Percentiles rank a stretch among this genome's conserved stretches.
These are phyloP conservation scores for Carettochelys insculpta DNA, from an alignment of 2,113 vertebrate genomes.

Conservation along the genomic window DNA sequence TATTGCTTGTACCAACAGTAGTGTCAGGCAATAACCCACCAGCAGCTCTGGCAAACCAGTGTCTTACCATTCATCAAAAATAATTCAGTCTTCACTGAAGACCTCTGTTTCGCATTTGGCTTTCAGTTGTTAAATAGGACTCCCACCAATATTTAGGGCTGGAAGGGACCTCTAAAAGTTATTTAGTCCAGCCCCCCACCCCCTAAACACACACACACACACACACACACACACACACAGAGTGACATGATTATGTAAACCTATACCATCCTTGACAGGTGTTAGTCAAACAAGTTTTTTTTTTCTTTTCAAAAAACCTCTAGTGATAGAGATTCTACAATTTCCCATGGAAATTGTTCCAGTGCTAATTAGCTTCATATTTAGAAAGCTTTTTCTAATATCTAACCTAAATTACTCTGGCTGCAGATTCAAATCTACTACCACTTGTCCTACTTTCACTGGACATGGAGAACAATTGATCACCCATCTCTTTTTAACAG, in stretches of 20 bases:
- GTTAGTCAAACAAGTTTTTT: background rate
- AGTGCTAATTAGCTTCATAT: background rate
- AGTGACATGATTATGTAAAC: background rate
- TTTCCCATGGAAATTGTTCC: background rate
- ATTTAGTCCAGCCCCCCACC: too few species aligned
- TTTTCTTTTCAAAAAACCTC: background rate
- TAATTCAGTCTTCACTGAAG: background rate
- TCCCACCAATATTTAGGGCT: background rate
- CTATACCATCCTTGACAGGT: background rate
- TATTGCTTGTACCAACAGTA: background rate
- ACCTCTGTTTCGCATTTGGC: background rate
- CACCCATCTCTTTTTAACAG: background rate
- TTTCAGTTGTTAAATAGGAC: fast-evolving
- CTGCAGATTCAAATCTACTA: background rate
- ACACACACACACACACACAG: background rate
- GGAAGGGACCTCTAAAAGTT: too few species aligned
- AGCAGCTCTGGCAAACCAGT: background rate
- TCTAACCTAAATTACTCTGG: background rate
- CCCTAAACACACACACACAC: background rate
- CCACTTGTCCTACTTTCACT: background rate
- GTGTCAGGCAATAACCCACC: background rate
- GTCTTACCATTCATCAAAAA: background rate
- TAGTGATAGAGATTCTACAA: background rate
- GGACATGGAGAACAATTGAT: background rate
- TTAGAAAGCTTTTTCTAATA: background rate